phyloP scores from a whole-genome alignment of 2,888 invertebrate genomes.

The Andrena dorsata region DNA sequence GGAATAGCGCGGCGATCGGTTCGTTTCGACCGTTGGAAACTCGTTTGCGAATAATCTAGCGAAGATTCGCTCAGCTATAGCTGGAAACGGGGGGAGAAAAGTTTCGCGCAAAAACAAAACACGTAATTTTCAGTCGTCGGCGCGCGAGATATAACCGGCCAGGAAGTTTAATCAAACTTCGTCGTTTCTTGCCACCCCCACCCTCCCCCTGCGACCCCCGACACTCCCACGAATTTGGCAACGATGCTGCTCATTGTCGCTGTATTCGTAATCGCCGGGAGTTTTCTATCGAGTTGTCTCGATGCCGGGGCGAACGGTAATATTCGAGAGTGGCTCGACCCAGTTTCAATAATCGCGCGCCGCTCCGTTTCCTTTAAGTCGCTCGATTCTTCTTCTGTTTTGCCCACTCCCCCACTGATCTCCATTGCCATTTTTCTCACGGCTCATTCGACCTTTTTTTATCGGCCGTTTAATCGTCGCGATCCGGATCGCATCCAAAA shows the following conservation, averaged over 20 bases:
- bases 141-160: slow-evolving; percentile 3
- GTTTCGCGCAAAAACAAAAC: background rate
- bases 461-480: slow-evolving; percentile 48
- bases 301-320: slow-evolving; percentile 47
- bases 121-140: slow-evolving; percentile 6
- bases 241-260: slow-evolving; percentile 22
- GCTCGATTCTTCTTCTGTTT: slow-evolving; percentile 39
- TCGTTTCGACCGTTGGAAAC: background rate
- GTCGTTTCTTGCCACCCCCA: slow-evolving; percentile 5
- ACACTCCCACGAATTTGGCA: slow-evolving; percentile 51
- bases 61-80: background rate
- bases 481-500: slow-evolving; percentile 36
- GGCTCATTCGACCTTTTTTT: slow-evolving; percentile 19
- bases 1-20: background rate
- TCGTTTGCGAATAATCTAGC: slow-evolving; percentile 22
- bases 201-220: no score
- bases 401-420: background rate
- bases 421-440: slow-evolving; percentile 7
- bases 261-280: slow-evolving; percentile 53
- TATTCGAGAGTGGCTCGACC: slow-evolving; percentile 62
- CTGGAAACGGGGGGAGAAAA: background rate
- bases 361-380: slow-evolving; percentile 48
- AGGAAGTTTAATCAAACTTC: slow-evolving; percentile 61
- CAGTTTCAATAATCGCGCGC: slow-evolving; percentile 63
- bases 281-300: slow-evolving; percentile 51